phyloP scores from a whole-genome alignment of 1,140 invertebrate species.

The Coptotermes formosanus region DNA sequence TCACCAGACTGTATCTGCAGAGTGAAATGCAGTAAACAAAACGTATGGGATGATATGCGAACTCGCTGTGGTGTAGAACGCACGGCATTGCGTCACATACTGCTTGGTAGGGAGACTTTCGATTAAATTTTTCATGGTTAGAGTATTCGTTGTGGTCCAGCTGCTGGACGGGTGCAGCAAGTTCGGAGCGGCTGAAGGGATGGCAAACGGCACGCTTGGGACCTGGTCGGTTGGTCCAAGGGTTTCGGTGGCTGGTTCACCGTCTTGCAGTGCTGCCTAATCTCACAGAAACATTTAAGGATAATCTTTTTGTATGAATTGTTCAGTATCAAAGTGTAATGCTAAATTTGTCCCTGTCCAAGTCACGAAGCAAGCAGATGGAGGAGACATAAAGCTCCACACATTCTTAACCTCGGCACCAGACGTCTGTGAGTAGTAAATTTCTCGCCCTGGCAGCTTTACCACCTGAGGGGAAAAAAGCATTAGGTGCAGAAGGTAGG shows the following conservation, averaged over 20 bases:
- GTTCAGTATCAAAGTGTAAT: too few species aligned
- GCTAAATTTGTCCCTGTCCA: too few species aligned
- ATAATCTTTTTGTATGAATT: neutral
- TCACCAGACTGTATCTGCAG: neutral
- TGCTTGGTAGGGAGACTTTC: neutral
- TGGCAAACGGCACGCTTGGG: conserved; percentile 16
- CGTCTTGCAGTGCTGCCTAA: neutral
- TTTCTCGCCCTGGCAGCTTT: too few species aligned
- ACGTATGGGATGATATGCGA: neutral
- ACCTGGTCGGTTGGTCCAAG: neutral
- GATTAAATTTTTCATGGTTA: conserved; percentile 15
- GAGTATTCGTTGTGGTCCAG: conserved; percentile 17
- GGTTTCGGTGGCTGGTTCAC: neutral
- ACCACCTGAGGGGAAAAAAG: too few species aligned
- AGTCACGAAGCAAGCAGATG: too few species aligned
- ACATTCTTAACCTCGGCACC: too few species aligned
- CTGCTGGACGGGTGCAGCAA: neutral
- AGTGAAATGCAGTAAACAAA: neutral
- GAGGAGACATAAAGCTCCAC: too few species aligned
- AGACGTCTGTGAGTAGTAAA: too few species aligned
- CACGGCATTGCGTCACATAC: neutral
- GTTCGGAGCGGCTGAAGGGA: neutral
- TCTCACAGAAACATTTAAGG: neutral
- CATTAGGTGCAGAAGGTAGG: too few species aligned
- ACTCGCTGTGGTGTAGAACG: neutral